These are phyloP conservation scores for Upupa epops DNA, from an alignment of 2,113 vertebrate genomes.

Conservation along the genomic window DNA sequence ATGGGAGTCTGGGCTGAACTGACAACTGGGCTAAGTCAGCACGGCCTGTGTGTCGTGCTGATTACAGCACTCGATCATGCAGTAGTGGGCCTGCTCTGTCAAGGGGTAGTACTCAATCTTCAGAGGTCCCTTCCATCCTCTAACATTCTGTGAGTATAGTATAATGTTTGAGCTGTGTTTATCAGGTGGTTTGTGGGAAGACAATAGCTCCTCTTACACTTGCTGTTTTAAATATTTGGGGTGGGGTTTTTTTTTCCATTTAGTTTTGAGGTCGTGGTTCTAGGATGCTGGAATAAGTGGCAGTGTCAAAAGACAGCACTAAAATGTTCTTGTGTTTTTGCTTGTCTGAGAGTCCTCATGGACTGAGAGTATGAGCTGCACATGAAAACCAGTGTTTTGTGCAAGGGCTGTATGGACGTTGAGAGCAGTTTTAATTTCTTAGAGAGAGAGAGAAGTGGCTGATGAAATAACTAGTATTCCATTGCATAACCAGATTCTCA, in stretches of 20 bases:
- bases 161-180: neutral
- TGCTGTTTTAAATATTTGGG: neutral
- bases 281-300: neutral
- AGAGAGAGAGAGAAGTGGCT: neutral
- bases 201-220: neutral
- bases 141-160: neutral
- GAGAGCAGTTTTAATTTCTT: neutral
- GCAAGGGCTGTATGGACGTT: neutral
- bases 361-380: neutral
- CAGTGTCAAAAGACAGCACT: neutral
- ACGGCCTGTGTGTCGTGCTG: neutral
- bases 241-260: neutral
- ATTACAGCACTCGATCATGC: neutral
- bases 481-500: conserved; percentile 16
- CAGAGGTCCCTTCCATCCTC: too few species aligned
- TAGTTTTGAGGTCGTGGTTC: neutral
- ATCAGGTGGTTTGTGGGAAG: neutral
- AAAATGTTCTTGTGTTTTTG: neutral
- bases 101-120: too few species aligned
- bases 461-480: conserved; percentile 43
- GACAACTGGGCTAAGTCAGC: neutral
- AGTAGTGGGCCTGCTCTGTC: too few species aligned
- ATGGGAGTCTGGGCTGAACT: neutral
- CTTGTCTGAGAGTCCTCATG: fast-evolving
- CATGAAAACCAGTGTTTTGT: neutral